These are phyloP conservation scores for Seriola rivoliana DNA, from an alignment of 2,113 vertebrate species.

Conservation along the genomic window DNA sequence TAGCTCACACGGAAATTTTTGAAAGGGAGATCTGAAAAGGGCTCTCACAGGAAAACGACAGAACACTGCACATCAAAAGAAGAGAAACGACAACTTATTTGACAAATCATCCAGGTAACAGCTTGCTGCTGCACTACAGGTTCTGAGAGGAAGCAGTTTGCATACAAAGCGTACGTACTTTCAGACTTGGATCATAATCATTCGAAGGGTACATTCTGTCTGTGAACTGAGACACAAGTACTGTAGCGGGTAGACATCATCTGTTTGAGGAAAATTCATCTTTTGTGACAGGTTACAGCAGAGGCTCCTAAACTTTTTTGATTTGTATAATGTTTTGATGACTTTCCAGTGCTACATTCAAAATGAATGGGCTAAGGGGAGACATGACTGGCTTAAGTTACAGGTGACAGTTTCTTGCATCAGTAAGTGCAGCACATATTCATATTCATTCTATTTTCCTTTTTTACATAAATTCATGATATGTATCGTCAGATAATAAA, in stretches of 20 bases:
- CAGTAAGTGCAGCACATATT: constrained; percentile 28
- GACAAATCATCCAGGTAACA: constrained; percentile 60
- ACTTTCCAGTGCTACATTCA: constrained; percentile 16
- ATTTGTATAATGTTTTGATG: constrained; percentile 50
- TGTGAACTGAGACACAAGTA: not conserved
- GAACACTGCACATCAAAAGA: constrained; percentile 74
- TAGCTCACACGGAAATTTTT: constrained; percentile 55
- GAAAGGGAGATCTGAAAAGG: constrained; percentile 53
- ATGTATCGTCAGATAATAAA: constrained; percentile 37
- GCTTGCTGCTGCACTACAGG: constrained; percentile 3
- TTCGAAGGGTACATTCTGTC: constrained; percentile 6
- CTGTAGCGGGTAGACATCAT: not conserved
- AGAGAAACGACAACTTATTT: constrained; percentile 58
- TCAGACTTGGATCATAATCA: constrained; percentile 33
- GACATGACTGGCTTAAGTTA: constrained; percentile 16
- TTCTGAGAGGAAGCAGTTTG: constrained; percentile 34
- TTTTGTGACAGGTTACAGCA: constrained; percentile 37
- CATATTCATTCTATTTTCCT: not conserved
- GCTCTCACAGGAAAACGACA: constrained; percentile 23
- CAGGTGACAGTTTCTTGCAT: constrained; percentile 56
- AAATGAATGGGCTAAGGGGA: constrained; percentile 39
- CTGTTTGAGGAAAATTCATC: constrained; percentile 40
- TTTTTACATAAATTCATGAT: constrained; percentile 4
- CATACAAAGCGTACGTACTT: constrained; percentile 38
- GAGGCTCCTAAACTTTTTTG: constrained; percentile 25